Evolutionary conservation across 2,113 vertebrate genomes (phyloP).

Genomic region (Haemorhous mexicanus): DNA sequence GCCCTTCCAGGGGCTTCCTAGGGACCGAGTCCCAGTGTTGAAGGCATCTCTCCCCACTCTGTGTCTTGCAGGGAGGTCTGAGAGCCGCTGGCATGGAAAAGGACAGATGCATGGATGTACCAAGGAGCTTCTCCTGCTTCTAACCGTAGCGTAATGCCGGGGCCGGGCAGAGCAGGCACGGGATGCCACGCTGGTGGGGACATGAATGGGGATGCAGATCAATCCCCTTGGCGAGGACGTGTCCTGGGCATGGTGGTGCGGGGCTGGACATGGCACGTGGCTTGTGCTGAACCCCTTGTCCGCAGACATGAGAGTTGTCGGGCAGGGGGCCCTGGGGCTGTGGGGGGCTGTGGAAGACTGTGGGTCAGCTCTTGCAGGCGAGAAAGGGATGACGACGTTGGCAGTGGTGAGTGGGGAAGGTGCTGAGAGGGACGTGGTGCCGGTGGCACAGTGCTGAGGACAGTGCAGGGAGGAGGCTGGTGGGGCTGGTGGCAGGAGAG

Average conservation of each 20-base stretch:
- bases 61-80: slow-evolving; percentile 62
- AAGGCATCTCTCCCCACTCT: not conserved
- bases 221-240: fast-evolving
- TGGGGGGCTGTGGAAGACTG: not conserved
- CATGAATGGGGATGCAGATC: not conserved
- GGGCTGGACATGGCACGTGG: not conserved
- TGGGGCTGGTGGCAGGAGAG: not conserved
- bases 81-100: not conserved
- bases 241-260: not conserved
- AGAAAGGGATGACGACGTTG: not conserved
- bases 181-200: not conserved
- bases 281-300: not conserved
- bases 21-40: fast-evolving
- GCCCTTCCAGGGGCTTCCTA: not conserved
- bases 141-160: not conserved
- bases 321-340: not conserved
- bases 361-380: not conserved
- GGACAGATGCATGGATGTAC: not conserved
- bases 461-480: not conserved
- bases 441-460: not conserved
- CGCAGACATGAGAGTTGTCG: fast-evolving
- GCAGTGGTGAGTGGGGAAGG: not conserved
- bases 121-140: not conserved
- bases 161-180: not conserved
- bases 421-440: not conserved